Conservation (phyloP, 2,888 invertebrate species). For the Linnaemya tessellans region DNA sequence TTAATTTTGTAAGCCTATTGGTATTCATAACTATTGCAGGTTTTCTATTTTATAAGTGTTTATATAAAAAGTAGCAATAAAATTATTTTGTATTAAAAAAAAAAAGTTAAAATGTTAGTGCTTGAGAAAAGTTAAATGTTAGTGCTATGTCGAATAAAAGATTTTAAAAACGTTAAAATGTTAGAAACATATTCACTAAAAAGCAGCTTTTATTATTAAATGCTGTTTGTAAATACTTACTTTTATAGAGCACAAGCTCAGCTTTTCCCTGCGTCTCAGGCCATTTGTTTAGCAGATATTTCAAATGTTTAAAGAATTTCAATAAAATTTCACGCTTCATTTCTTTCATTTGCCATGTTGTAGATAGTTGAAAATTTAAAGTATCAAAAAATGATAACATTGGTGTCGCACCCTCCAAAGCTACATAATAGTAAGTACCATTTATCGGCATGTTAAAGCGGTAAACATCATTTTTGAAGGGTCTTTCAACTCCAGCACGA, state of each 20-base stretch:
- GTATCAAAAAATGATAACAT: conserved; percentile 80
- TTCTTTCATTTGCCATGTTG: conserved; percentile 78
- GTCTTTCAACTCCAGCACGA: conserved; percentile 80
- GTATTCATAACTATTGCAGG: no score
- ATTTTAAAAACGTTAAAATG: no score
- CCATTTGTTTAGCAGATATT: conserved; percentile 75
- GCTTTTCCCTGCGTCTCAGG: conserved; percentile 78
- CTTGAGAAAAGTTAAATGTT: no score
- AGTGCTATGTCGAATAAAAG: no score
- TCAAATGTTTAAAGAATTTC: conserved; percentile 78
- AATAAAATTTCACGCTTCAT: conserved; percentile 80
- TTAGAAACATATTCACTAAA: no score
- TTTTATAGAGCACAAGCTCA: conserved; percentile 78
- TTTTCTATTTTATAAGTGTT: no score
- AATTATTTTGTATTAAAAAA: no score
- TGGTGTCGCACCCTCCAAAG: conserved; percentile 81
- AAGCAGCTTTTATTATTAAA: no score
- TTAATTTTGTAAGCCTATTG: no score
- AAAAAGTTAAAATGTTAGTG: no score
- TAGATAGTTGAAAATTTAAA: conserved; percentile 74
- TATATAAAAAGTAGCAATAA: no score
- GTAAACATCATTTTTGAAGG: conserved; percentile 80
- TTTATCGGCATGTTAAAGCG: conserved; percentile 75
- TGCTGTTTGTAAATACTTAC: conserved; percentile 75
- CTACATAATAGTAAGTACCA: conserved; percentile 77